Evolutionary conservation across 2,797 vertebrate genomes (phyloP), one percentile per base, ranked within the genome.

Genomic region (Peromyscus nudipes): DNA sequence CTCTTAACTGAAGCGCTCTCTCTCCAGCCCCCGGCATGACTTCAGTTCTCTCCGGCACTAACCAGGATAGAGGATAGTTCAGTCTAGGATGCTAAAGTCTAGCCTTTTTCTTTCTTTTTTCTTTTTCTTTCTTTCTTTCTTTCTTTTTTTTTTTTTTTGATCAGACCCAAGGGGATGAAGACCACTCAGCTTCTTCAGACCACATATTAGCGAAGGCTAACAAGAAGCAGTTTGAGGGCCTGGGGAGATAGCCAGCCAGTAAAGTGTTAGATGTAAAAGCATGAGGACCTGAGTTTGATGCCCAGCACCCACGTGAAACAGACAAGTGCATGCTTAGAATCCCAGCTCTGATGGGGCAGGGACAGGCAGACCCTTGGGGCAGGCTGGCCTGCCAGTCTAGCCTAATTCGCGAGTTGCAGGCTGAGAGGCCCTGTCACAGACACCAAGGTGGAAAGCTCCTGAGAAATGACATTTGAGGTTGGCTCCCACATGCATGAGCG

Each of bases 141-240:
- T 12, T 49, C 11, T 52, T 13, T 52, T 11, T 52, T 40, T 40
- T 40, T 13, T 52, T 55, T 16, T 55, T 55, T 12, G 52, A 55
- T 55, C 14, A 55, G 52, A 55, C 52, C 52, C 52, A 55, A 52
- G 52, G 52, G 23, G 80, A 83, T 25, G 91, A 84, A 6, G 88
- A 55, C 62, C 17, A 79, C 90, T 73, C 31, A 82, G 96, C 65
- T 95, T 90, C 91, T 94, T 65, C 43, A 93, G 96, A 86, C 87
- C 93, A 69, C 29, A 3, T 13, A 79, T 14, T 87, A 94, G 69
- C 64, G 84, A 83, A 67, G 79, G 65, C 7, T 27, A 57, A 34
- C 14, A 16, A 73, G 86, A 97, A 97, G 92, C 57, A 84, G 90
- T 37, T 75, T 93, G 43, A 86, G 64, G 40, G 31, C 14, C 62